Evolutionary conservation across 2,888 invertebrate species (phyloP), one percentile per base, ranked within the genome.

Genomic region (Cheilosia impressa): DNA sequence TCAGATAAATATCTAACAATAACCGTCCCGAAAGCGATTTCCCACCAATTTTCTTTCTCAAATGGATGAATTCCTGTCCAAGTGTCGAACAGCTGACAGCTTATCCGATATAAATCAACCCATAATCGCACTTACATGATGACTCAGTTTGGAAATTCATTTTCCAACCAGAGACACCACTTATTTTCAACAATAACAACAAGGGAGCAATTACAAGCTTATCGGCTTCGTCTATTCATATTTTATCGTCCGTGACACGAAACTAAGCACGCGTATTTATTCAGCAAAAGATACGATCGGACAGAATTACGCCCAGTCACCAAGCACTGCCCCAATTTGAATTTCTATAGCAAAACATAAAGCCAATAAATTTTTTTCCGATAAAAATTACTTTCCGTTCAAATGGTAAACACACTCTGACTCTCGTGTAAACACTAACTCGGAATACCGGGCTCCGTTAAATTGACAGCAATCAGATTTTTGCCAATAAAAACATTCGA

Each of bases 401-500:
- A 7, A 2, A 34, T 34, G 31, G 9, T 9, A 9, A 34, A 34
- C 31, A 34, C 2, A 34, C 31, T 31, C 6, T 31, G 5, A 27
- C 27, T 27, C 27, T 27, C 5, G 27, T 50, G 34, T 43, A 53
- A 68, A 53, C 43, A 43, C 31, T 55, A 17, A 24, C 15, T 63
- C 7, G 17, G 31, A 47, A 47, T 19, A 27, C 27, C 38, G 22
- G 3, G 3, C 34, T 19, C 6, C 3, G 13, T 52, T 38, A 24
- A 43, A 43, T 55, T 43, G 66, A 68, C 55, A 52, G 63, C 10
- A 15, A 65, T 65, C 52, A 52, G 43, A 43, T 43, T 53, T 47
- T 31, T 31, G 19, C 22, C 15, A 62, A 34, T 34, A 13, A 50
- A 31, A 63, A 31, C 63, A 50, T 34, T 31, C 47, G 27, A 13